Evolutionary conservation across 2,113 vertebrate genomes (phyloP).

Genomic region (Phrynosoma platyrhinos): DNA sequence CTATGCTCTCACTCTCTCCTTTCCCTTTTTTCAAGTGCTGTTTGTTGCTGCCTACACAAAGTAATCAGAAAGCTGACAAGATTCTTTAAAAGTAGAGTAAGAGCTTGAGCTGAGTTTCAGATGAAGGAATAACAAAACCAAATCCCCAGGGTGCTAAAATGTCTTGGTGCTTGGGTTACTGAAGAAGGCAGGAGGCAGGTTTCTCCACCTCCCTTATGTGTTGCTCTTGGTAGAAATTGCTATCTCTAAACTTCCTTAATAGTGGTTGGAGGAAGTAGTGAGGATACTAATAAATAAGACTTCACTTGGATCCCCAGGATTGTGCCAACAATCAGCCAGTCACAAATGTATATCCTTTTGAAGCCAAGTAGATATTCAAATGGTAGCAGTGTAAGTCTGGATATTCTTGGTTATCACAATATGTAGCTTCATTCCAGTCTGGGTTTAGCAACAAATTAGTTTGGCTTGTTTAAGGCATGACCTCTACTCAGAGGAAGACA

Average conservation of each 20-base stretch:
- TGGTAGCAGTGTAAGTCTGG: neutral
- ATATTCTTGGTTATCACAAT: neutral
- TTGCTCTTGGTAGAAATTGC: neutral
- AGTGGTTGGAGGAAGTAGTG: too few species aligned
- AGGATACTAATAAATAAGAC: neutral
- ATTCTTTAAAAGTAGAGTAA: slow-evolving; percentile 14
- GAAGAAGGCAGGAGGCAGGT: neutral
- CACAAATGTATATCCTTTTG: neutral
- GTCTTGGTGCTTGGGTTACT: neutral
- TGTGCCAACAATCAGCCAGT: too few species aligned
- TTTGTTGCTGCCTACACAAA: neutral
- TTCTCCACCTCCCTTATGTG: neutral
- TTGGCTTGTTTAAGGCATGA: neutral
- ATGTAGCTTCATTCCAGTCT: neutral
- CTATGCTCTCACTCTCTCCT: slow-evolving; percentile 2
- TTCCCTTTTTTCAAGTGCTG: neutral
- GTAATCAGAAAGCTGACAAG: neutral
- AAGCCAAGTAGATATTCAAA: neutral
- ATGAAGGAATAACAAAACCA: neutral
- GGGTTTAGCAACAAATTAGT: neutral
- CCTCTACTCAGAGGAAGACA: neutral
- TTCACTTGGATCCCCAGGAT: neutral
- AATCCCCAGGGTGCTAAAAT: neutral
- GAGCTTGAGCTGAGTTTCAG: neutral
- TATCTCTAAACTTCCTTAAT: neutral